Evolutionary conservation across 2,797 vertebrate genomes (phyloP), one percentile per base, ranked within the genome.

Genomic region (Lemur catta): DNA sequence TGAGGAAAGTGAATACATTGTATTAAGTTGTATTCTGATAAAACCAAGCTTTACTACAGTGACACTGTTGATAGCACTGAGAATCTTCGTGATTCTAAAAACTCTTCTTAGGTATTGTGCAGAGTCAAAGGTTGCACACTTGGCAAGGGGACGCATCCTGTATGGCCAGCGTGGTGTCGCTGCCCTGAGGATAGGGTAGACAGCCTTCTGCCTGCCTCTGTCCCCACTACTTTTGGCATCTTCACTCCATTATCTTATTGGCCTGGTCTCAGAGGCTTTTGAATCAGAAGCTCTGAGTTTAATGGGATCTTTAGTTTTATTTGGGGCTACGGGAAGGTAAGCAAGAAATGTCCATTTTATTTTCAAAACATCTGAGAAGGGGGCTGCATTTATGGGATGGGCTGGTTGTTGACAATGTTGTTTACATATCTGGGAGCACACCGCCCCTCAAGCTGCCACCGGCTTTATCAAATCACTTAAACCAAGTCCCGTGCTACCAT

Each of bases 401-500:
- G 88, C 55, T n/a, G 94, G 98, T 95, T 96, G 97, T 97, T 98
- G 98, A 98, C 97, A 97, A 80, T 35, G 98, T 97, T 98, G 98
- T 98, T 99, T 98, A 98, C 98, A 97, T 97, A 97, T 97, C 97
- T 98, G 98, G 96, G 96, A 78, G 96, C 91, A 95, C 50, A 11
- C 98, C 97, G 75, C 98, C 98, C 97, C 97, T 97, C 98, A 98
- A 98, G 98, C 98, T 98, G 98, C 98, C 98, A 48, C 97, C 26
- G 78, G 98, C 98, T 98, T 97, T 98, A 97, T 98, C 98, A 97
- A 98, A 98, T 98, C 98, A 96, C 97, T 98, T 98, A 97, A 97
- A 94, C 96, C 84, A 98, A 98, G 97, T 98, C 98, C 98, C 79
- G 67, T 96, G 98, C 97, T 97, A 94, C 98, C 97, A 96, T 97